Percentiles rank a stretch among this genome's conserved stretches.
Evolutionary conservation across 2,888 invertebrate species (phyloP).

Genomic region (Lasioglossum calceatum): DNA sequence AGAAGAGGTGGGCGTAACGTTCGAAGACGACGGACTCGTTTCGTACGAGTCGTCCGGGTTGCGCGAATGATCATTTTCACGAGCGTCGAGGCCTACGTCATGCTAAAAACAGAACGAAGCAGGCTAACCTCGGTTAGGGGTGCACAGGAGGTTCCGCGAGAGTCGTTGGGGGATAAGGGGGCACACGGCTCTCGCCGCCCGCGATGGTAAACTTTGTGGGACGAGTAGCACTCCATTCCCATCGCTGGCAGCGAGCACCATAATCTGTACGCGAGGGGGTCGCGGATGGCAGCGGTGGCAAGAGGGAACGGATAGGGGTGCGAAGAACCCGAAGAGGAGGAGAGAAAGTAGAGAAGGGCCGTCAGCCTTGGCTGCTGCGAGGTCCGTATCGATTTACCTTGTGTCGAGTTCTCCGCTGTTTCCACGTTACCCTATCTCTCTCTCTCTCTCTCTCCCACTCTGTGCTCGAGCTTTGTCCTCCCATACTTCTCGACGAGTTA

Average conservation of each 20-base stretch:
- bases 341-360: constrained; percentile 63
- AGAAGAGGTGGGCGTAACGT: not conserved
- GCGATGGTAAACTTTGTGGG: constrained; percentile 53
- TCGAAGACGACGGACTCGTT: not conserved
- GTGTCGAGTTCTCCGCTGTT: constrained; percentile 64
- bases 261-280: constrained; percentile 54
- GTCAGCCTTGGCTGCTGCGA: constrained; percentile 72
- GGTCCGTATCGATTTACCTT: constrained; percentile 76
- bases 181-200: constrained; percentile 2
- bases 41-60: not conserved
- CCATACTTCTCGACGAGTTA: constrained; percentile 31
- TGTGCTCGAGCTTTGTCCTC: not conserved
- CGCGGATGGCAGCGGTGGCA: constrained; percentile 19
- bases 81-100: not conserved
- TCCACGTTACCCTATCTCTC: constrained; percentile 43
- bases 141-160: not conserved
- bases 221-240: constrained; percentile 61
- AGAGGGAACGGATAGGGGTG: constrained; percentile 49
- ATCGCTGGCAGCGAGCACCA: constrained; percentile 46
- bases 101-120: not conserved
- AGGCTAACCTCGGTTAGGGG: not conserved
- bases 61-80: not conserved
- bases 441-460: not conserved
- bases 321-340: constrained; percentile 44
- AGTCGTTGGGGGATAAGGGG: constrained; percentile 13